These are phyloP conservation scores for Dione juno DNA, from an alignment of 2,888 invertebrate genomes.

Conservation along the genomic window DNA sequence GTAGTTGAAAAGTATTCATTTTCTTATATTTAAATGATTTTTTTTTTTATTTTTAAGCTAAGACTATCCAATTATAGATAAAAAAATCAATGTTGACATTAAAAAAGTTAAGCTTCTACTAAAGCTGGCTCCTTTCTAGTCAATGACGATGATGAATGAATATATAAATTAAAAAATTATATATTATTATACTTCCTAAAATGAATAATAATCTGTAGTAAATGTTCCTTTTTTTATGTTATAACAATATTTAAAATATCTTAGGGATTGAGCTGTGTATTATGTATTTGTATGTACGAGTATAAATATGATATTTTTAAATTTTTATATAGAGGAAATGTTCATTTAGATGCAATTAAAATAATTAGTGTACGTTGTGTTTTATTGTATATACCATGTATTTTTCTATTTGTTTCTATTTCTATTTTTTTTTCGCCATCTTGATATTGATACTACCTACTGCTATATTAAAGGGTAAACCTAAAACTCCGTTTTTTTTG, in stretches of 20 bases:
- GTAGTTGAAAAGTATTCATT: too few species aligned
- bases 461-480: too few species aligned
- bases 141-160: constrained; percentile 11
- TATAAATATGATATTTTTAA: constrained; percentile 55
- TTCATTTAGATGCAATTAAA: constrained; percentile 66
- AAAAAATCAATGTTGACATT: not conserved
- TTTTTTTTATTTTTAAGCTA: not conserved
- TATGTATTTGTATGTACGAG: constrained; percentile 44
- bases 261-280: constrained; percentile 34
- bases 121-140: constrained; percentile 22
- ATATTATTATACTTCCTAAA: not conserved
- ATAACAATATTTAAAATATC: constrained; percentile 25
- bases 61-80: not conserved
- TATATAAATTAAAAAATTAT: not conserved
- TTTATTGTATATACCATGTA: constrained; percentile 53
- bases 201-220: constrained; percentile 15
- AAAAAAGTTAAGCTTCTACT: not conserved
- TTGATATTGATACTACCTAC: too few species aligned
- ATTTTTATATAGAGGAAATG: constrained; percentile 70
- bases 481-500: too few species aligned
- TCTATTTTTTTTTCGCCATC: too few species aligned
- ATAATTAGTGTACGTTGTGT: constrained; percentile 49
- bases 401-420: too few species aligned
- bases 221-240: constrained; percentile 26
- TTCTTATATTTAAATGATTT: not conserved